Evolutionary conservation across 2,113 vertebrate genomes (phyloP).

Genomic region (Formicarius rufipectus): DNA sequence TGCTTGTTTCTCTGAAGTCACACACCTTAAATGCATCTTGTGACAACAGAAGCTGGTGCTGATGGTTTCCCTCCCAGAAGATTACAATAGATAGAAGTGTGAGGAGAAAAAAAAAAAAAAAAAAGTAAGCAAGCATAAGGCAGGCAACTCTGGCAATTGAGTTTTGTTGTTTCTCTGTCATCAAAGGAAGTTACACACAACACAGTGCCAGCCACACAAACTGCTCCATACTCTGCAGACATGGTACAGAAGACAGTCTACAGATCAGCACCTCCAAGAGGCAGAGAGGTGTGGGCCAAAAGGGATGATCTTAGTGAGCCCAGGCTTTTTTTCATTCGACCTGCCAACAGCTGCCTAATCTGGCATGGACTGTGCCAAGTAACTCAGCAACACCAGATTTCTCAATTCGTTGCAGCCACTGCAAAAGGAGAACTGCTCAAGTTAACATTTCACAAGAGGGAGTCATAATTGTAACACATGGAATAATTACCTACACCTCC

Average conservation of each 20-base stretch:
- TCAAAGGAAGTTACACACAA: not conserved
- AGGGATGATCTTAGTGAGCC: not conserved
- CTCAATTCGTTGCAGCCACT: not conserved
- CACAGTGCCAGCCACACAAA: not conserved
- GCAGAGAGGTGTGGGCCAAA: not conserved
- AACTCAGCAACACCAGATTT: not conserved
- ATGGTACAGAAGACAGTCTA: not conserved
- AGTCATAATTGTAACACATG: not conserved
- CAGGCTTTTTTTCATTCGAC: not conserved
- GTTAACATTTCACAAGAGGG: not conserved
- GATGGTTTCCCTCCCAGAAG: not conserved
- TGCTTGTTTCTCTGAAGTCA: slow-evolving; percentile 53
- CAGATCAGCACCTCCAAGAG: not conserved
- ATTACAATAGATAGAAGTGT: not conserved
- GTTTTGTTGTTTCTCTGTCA: not conserved
- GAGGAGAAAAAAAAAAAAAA: not conserved
- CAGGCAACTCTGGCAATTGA: not conserved
- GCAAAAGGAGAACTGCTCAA: not conserved
- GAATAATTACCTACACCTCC: not conserved
- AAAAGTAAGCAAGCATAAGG: not conserved
- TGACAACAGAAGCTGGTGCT: slow-evolving; percentile 54
- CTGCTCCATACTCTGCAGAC: not conserved
- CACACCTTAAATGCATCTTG: not conserved
- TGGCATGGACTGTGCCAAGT: not conserved
- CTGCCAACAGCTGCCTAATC: not conserved